phyloP scores from a whole-genome alignment of 2,113 vertebrate species.

The Phyllostomus discolor region DNA sequence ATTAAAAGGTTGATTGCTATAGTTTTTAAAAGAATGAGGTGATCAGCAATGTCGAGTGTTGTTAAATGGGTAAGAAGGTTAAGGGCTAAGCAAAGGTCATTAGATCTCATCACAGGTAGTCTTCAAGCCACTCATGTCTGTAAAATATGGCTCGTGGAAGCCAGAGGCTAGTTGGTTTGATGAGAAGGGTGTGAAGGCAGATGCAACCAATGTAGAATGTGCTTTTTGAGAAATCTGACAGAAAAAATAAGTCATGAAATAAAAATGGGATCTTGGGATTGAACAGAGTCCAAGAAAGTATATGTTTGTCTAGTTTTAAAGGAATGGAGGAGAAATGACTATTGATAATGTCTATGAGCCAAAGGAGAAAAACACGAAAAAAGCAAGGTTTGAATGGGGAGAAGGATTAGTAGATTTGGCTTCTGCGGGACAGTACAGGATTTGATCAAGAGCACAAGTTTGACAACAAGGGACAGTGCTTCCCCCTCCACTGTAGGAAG shows the following conservation, averaged over 20 bases:
- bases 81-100: background rate
- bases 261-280: background rate
- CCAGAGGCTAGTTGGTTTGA: background rate
- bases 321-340: background rate
- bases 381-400: background rate
- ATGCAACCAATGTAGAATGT: background rate
- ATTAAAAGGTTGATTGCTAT: background rate
- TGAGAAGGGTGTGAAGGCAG: background rate
- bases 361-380: background rate
- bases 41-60: background rate
- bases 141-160: background rate
- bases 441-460: background rate
- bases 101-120: background rate
- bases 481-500: background rate
- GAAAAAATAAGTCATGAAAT: conserved; percentile 1
- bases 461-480: background rate
- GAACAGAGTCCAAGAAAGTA: background rate
- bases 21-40: background rate
- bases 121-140: background rate
- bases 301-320: background rate
- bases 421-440: background rate
- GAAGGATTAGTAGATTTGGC: background rate
- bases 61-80: background rate
- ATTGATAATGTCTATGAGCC: background rate
- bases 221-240: background rate